Base-by-base conservation (phyloP, 2,113 vertebrate genomes). In the Hippocampus guttulatus region DNA sequence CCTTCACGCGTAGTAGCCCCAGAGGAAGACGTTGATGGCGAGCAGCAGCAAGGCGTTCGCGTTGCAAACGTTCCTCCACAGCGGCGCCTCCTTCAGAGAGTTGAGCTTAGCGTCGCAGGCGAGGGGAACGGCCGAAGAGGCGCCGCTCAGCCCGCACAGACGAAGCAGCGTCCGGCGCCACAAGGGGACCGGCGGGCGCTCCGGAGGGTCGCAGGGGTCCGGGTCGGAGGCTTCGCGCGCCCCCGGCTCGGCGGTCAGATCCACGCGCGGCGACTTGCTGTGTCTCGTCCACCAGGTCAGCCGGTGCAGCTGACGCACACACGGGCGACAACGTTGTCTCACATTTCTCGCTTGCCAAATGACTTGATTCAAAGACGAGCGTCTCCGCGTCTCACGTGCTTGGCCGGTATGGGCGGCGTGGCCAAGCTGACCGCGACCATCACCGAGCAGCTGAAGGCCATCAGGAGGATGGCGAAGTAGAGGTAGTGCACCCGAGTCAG, bases 381-480 rank as follows among this genome's bases (percentile, higher is more conserved):
- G 27, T 6, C 5, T 2, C 14, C 18, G 60, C 33, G 25, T 1
- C 94, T 94, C 85, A 94, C 96, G 82, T 96, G 90, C 61, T 95
- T 87, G 63, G 94, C 83, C 0, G 94, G 91, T 81, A 95, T 93
- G 0, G 95, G 92, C 0, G 91, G 65, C 0, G 96, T 97, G 75
- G 85, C 92, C 75, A 98, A 82, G 69, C 96, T 98, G 76, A 97
- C 41, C 0, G 70, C 45, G 41, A 87, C 1, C 0, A 92, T 95
- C 79, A 94, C 64, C 0, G 92, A 9, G 0, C 83, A 83, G 0
- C 92, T 93, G 72, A 99, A 69, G 66, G 43, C 88, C 3, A 92
- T 92, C 58, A 99, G 93, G 47, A 98, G 89, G 33, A 98, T 88
- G 1, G 96, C 95, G 12, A 98, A 98, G 90, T 98, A 95, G 64